Percentiles rank a stretch among this genome's conserved stretches.
Conservation (phyloP, 2,113 vertebrate genomes). For the Naja naja region DNA sequence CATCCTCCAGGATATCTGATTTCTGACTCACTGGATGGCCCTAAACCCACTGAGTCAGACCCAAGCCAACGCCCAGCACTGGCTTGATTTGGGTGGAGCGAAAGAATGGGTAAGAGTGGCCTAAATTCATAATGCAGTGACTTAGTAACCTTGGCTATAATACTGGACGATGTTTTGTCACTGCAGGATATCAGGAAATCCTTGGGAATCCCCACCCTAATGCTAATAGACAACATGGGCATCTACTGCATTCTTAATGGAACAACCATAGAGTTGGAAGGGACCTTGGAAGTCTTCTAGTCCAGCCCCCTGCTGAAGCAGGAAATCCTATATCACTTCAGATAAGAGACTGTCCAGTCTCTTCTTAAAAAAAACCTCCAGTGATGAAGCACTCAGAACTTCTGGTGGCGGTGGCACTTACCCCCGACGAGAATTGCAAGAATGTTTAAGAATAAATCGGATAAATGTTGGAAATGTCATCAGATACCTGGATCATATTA, state of each 20-base stretch:
- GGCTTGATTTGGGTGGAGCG: neutral
- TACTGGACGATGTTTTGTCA: neutral
- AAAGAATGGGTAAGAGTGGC: neutral
- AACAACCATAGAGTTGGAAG: neutral
- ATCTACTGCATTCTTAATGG: neutral
- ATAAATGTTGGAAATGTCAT: no score
- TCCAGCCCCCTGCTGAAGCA: no score
- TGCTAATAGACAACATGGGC: neutral
- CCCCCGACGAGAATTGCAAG: no score
- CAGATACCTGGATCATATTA: no score
- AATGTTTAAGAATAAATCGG: no score
- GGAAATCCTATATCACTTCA: no score
- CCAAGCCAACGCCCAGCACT: neutral
- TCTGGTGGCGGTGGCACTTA: no score
- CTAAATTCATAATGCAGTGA: neutral
- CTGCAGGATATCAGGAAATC: neutral
- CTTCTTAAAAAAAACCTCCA: no score
- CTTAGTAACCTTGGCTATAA: neutral
- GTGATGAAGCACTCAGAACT: no score
- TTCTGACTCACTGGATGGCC: neutral
- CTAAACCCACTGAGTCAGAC: conserved; percentile 7
- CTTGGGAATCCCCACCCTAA: neutral
- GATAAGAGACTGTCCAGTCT: no score
- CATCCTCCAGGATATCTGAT: neutral
- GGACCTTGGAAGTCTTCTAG: neutral